Conservation (phyloP, 2,888 invertebrate species). For the Tetropium fuscum region DNA sequence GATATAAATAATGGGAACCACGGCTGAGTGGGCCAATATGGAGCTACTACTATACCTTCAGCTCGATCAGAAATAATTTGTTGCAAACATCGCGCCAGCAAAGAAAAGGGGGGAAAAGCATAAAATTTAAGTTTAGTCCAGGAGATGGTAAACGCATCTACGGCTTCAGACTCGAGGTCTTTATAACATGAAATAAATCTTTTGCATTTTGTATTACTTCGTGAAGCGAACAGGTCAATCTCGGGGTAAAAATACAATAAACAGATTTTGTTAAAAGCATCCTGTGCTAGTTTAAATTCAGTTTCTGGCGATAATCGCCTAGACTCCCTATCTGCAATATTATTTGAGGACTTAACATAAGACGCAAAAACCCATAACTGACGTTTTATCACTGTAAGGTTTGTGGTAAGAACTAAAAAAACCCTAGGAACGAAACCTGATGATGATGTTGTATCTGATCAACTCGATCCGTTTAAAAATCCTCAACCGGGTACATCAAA, state of each 20-base stretch:
- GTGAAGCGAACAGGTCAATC: slow-evolving; percentile 15
- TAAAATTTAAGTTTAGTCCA: slow-evolving; percentile 5
- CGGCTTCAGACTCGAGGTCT: slow-evolving; percentile 3
- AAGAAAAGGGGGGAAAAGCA: slow-evolving; percentile 12
- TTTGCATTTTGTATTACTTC: slow-evolving; percentile 11
- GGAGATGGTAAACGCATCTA: slow-evolving; percentile 16
- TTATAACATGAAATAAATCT: slow-evolving; percentile 14
- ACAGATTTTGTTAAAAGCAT: neutral
- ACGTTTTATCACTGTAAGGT: neutral
- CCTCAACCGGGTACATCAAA: too few species aligned
- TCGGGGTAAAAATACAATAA: neutral
- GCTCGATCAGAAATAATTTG: slow-evolving; percentile 16
- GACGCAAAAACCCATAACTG: neutral
- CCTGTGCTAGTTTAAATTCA: neutral
- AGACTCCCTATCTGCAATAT: neutral
- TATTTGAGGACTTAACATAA: neutral
- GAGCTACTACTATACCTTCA: slow-evolving; percentile 10
- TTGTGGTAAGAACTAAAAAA: too few species aligned
- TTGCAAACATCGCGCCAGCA: slow-evolving; percentile 2
- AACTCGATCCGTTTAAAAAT: too few species aligned
- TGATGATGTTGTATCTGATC: too few species aligned
- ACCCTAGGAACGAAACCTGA: too few species aligned
- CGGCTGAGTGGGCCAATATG: slow-evolving; percentile 9
- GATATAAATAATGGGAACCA: slow-evolving; percentile 10
- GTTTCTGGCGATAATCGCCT: neutral